Evolutionary conservation across 2,888 invertebrate genomes (phyloP).

Genomic region (Eugnorisma glareosa): DNA sequence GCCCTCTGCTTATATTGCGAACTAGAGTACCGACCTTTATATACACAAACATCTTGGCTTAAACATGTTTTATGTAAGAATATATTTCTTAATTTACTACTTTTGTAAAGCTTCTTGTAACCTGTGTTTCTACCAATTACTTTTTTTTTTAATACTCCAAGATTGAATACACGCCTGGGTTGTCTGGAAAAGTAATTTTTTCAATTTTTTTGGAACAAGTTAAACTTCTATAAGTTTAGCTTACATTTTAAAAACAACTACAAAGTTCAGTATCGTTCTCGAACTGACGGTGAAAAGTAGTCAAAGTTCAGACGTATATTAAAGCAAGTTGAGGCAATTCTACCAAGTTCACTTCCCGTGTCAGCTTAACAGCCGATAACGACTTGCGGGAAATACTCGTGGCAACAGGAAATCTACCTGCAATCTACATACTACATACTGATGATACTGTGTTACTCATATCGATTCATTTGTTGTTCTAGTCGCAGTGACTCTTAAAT

Average conservation of each 20-base stretch:
- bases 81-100: slow-evolving; percentile 41
- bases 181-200: neutral
- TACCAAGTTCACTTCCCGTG: slow-evolving; percentile 38
- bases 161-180: slow-evolving; percentile 25
- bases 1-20: slow-evolving; percentile 26
- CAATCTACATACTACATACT: slow-evolving; percentile 12
- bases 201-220: neutral
- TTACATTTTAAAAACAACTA: neutral
- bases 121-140: slow-evolving; percentile 17
- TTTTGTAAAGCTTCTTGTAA: slow-evolving; percentile 24
- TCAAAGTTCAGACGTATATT: slow-evolving; percentile 37
- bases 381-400: slow-evolving; percentile 27
- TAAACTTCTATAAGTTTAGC: neutral
- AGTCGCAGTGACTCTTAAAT: slow-evolving; percentile 26
- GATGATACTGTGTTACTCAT: slow-evolving; percentile 11
- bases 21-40: slow-evolving; percentile 22
- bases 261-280: slow-evolving; percentile 5
- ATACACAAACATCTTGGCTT: slow-evolving; percentile 36
- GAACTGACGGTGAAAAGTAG: slow-evolving; percentile 29
- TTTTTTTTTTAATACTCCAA: slow-evolving; percentile 18
- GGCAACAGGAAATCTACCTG: slow-evolving; percentile 38
- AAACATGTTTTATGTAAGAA: slow-evolving; percentile 35
- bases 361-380: slow-evolving; percentile 55
- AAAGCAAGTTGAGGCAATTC: slow-evolving; percentile 38
- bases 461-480: slow-evolving; percentile 40